phyloP scores from a whole-genome alignment of 2,797 vertebrate species.

The Linurgus olivaceus region DNA sequence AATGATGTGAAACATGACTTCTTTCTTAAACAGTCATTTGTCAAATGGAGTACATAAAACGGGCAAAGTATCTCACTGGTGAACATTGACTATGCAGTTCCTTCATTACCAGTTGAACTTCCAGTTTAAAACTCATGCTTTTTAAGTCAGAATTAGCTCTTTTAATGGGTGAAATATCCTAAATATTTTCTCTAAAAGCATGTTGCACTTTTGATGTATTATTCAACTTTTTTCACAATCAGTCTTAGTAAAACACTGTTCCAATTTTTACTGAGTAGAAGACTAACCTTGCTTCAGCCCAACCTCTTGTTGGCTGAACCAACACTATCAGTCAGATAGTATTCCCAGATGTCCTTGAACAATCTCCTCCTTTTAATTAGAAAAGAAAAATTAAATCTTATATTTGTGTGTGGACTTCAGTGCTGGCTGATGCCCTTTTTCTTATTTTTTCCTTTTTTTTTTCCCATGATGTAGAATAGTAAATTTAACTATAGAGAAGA shows the following conservation, averaged over 20 bases:
- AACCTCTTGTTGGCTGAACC: background rate
- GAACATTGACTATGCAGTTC: background rate
- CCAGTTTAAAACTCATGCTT: background rate
- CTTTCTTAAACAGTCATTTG: background rate
- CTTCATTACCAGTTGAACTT: background rate
- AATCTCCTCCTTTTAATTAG: slow-evolving; percentile 29
- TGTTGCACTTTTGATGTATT: background rate
- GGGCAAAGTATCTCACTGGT: background rate
- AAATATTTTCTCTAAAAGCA: background rate
- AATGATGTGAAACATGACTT: background rate
- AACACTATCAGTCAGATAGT: background rate
- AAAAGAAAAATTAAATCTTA: background rate
- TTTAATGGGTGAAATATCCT: background rate
- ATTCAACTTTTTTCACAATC: background rate
- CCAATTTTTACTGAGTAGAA: background rate
- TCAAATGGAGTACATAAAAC: background rate
- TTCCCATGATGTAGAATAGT: background rate
- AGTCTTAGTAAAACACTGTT: background rate
- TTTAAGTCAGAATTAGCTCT: background rate
- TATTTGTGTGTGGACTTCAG: background rate
- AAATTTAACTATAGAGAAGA: background rate
- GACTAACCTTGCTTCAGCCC: background rate
- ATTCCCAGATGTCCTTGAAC: background rate
- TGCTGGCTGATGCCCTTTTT: background rate
- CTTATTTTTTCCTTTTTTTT: fast-evolving